Evolutionary conservation across 2,113 vertebrate species (phyloP), one percentile per base, ranked within the genome.

Genomic region (Antigone vipio): DNA sequence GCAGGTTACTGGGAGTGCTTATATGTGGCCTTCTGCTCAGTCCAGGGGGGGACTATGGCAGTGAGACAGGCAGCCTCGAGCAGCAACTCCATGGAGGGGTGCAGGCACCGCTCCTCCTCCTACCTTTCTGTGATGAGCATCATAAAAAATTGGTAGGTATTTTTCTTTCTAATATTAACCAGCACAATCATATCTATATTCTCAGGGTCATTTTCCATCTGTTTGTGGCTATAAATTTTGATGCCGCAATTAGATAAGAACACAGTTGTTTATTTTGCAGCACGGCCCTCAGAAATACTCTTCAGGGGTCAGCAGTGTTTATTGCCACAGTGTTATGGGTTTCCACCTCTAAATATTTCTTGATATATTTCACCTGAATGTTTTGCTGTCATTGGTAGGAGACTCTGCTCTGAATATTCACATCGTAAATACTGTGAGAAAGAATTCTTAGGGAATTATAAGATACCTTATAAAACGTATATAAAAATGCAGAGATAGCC

Each of bases 21-120:
- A 20, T 67, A 18, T 6, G 5, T 44, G 68, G 29, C 26, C 24
- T 62, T 94, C 40, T 79, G n/a, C 24, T 79, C 40, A 34, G 29
- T 23, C 35, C 38, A 38, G 88, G 24, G 12, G 8, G 19, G 21
- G 6, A 26, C 29, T 9, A 15, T 6, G 34, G 12, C 35, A 53
- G 8, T 27, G 52, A 75, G 29, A 45, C 0, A 56, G 12, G 47
- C 29, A 73, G 21, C 22, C 32, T 78, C n/a, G 4, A 60, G 30
- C 7, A 80, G 19, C 34, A 88, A 3, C 21, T 56, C 44, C 58
- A 12, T 0, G 0, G 15, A 55, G 15, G 12, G 9, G 4, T 30
- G 5, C 20, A 29, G 9, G 16, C 11, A 20, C 4, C 15, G 9
- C 50, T 72, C 27, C 45, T 38, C 38, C 63, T 35, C 35, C 21